These are phyloP conservation scores for Araneus ventricosus DNA, from an alignment of 1,140 invertebrate species.

Conservation along the genomic window DNA sequence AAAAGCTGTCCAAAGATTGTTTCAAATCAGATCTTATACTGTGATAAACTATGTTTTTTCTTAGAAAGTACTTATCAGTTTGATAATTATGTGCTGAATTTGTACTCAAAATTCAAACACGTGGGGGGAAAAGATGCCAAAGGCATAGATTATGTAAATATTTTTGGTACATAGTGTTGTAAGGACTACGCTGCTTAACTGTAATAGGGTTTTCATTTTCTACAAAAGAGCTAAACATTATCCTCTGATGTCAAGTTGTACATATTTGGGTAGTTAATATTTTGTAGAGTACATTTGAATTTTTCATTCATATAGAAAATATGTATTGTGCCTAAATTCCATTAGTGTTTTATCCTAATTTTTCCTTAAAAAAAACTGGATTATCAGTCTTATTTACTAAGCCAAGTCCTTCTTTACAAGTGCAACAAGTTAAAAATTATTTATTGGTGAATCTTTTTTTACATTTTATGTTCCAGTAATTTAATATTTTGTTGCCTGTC, in stretches of 20 bases:
- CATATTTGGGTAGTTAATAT: slow-evolving; percentile 40
- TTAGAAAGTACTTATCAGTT: slow-evolving; percentile 60
- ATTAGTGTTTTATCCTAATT: not conserved
- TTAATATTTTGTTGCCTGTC: not conserved
- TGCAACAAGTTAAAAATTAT: not conserved
- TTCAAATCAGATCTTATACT: slow-evolving; percentile 43
- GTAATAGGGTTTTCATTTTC: slow-evolving; percentile 45
- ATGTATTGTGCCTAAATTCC: not conserved
- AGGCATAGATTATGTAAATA: slow-evolving; percentile 68
- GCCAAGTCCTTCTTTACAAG: slow-evolving; percentile 5
- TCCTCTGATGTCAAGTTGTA: slow-evolving; percentile 52
- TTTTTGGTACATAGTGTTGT: slow-evolving; percentile 17
- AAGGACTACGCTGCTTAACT: slow-evolving; percentile 20
- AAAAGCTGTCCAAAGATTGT: slow-evolving; percentile 68
- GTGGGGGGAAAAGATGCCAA: slow-evolving; percentile 20
- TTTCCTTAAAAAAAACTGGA: not conserved
- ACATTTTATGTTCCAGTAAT: no score
- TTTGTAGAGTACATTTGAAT: slow-evolving; percentile 27
- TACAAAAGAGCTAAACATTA: not conserved
- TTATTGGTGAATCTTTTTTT: no score
- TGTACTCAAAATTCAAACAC: slow-evolving; percentile 40
- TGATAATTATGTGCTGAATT: slow-evolving; percentile 7
- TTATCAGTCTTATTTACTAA: not conserved
- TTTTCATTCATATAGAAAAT: slow-evolving; percentile 24
- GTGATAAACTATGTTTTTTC: slow-evolving; percentile 60